Base-by-base conservation (phyloP, 2,113 vertebrate genomes). In the Microcebus lehilahytsara region DNA sequence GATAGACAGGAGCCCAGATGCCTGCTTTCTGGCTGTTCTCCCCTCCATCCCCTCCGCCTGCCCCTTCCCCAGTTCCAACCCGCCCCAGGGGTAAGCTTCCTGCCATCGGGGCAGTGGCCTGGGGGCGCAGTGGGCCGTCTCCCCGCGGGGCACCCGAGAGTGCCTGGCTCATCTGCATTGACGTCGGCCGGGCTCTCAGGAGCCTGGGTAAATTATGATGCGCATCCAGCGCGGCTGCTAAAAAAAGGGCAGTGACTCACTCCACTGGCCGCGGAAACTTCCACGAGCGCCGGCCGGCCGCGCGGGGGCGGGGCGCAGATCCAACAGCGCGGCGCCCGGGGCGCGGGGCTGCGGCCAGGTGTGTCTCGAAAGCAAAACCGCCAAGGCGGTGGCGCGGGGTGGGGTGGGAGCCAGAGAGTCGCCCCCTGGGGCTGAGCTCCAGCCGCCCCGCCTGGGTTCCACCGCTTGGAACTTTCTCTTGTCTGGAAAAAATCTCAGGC, bases 241-340 rank as follows among this genome's bases (percentile, higher is more conserved):
- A 91, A 92, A 96, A 95, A 96, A 87, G 83, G 91, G 34, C 58
- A 0, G 27, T 96, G 95, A 98, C 78, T 97, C 97, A 94, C 95
- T 19, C 53, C 4, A 19, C 22, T 2, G 9, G 78, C 78, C 0
- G 4, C 12, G 16, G 93, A 93, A 72, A 81, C 89, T 95, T 95
- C 83, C 84, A 72, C 4, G 8, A 93, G 81, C 3, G 1, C 5
- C 0, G 5, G 42, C 42, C 42, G 27, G 74, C 86, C 1, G 25
- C 14, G 20, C 40, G 23, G 40, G 19, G 58, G 5, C 16, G 9
- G 60, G 3, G 30, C 22, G 60, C 40, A 1, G 40, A 37, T 16
- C 66, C 51, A 12, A 30, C 1, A 62, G 60, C 60, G 25, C 60
- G 25, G 60, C 25, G 60, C 60, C 25, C 9, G 25, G 60, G 60